Base-by-base conservation (phyloP, 1,140 invertebrate species). In the Helicorthomorpha holstii region DNA sequence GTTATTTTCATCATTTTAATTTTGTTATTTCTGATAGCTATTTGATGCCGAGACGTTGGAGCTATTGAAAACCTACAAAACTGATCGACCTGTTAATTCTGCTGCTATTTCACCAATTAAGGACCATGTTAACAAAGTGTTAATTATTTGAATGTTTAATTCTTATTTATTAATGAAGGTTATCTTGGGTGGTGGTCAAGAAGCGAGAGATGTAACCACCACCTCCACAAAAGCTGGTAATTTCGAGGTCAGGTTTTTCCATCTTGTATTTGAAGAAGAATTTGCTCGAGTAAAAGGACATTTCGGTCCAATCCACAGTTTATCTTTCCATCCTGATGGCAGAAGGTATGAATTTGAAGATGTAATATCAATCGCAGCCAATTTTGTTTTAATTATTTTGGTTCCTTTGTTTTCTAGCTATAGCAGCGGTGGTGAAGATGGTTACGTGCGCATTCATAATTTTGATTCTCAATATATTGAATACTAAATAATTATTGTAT, bases 231-330 rank as follows among this genome's bases (percentile, higher is more conserved):
- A 87, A 59, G 79, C 88, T 52, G 96, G 95, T 24, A 98, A 98
- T 73, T 99, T 98, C 64, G 95, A 98, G 68, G 91, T 95, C 2
- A 75, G 93, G 45, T 95, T 99, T 69, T 99, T 88, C 76, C 94
- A 98, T 70, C 68, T 98, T 44, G 82, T 99, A n/a, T 98, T 96
- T 66, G 95, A 98, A 72, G 94, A 99, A 70, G 96, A 99, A 70
- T 98, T 99, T 70, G 95, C 83, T 0, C 73, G 93, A 50, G 82
- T 99, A 0, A 98, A 98, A 68, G 95, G 94, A 48, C 96, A 99
- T 73, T 99, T 99, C 65, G 96, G 96, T 60, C 96, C 96, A 1
- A 98, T 99, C 60, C 99, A 99, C 75, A 92, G 88, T 67, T 76
- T 98, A 50, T 86, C 87, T 44, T 98, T 98, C 71, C 92, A 98